phyloP scores from a whole-genome alignment of 2,797 vertebrate species.

The Siniperca obscura region DNA sequence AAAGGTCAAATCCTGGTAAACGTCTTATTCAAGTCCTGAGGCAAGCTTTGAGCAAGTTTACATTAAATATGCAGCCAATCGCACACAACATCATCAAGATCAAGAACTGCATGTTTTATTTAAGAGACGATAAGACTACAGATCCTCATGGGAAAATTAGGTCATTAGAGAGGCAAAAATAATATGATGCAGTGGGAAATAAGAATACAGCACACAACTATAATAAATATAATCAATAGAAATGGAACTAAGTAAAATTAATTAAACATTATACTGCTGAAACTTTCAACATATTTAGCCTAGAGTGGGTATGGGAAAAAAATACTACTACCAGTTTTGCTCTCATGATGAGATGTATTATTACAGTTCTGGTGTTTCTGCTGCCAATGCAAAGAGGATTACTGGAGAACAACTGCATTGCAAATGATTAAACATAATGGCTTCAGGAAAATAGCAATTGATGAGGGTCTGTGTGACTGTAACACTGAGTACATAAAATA shows the following conservation, averaged over 20 bases:
- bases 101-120: constrained; percentile 45
- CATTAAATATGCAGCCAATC: constrained; percentile 38
- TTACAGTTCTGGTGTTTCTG: constrained; percentile 17
- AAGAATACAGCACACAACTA: neutral
- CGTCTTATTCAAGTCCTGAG: constrained; percentile 18
- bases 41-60: constrained; percentile 27
- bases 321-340: constrained; percentile 19
- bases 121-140: constrained; percentile 13
- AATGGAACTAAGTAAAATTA: neutral
- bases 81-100: constrained; percentile 35
- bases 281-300: constrained; percentile 25
- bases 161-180: constrained; percentile 36
- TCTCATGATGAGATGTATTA: constrained; percentile 24
- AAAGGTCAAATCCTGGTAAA: neutral
- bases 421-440: constrained; percentile 22
- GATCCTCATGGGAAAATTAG: constrained; percentile 45
- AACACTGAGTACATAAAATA: constrained; percentile 1
- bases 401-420: constrained; percentile 6
- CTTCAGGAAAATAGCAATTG: constrained; percentile 9
- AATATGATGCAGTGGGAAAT: constrained; percentile 2
- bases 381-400: neutral
- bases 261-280: constrained; percentile 14
- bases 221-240: constrained; percentile 27
- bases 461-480: constrained; percentile 1
- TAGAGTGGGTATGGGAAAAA: neutral